Conservation (phyloP, 2,113 vertebrate species). For the Tiliqua scincoides region DNA sequence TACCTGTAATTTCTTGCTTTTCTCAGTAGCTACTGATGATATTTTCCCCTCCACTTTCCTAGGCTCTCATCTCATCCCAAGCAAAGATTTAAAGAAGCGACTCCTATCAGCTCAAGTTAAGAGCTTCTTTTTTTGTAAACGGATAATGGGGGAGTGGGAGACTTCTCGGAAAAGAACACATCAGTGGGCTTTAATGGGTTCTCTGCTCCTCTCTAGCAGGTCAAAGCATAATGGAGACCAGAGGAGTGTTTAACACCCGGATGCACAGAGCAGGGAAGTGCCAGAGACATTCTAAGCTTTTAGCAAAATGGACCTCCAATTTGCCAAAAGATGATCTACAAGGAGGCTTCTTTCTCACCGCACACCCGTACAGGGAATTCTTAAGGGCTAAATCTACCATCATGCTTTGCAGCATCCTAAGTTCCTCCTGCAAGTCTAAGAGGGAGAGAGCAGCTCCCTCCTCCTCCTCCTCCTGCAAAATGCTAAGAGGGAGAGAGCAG, state of each 20-base stretch:
- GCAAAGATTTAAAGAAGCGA: background rate
- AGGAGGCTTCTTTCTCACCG: background rate
- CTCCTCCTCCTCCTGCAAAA: too few relatives aligned
- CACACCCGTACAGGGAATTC: background rate
- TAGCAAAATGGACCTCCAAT: background rate
- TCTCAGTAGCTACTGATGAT: background rate
- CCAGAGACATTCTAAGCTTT: too few relatives aligned
- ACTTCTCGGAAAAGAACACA: background rate
- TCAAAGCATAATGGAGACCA: background rate
- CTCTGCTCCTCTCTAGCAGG: background rate
- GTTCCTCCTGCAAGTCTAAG: background rate
- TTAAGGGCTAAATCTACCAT: background rate
- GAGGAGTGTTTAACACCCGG: background rate
- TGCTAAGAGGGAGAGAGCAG: too few relatives aligned
- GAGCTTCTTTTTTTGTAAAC: background rate
- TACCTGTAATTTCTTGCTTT: background rate
- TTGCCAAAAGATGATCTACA: background rate
- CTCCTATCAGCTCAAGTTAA: background rate
- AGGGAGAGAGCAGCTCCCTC: background rate
- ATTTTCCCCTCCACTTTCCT: background rate
- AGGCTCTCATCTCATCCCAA: background rate
- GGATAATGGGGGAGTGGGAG: background rate
- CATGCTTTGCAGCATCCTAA: background rate
- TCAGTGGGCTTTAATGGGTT: background rate
- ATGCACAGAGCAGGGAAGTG: background rate